These are phyloP conservation scores for Brachylomia viminalis DNA, from an alignment of 2,888 invertebrate genomes.

Conservation along the genomic window DNA sequence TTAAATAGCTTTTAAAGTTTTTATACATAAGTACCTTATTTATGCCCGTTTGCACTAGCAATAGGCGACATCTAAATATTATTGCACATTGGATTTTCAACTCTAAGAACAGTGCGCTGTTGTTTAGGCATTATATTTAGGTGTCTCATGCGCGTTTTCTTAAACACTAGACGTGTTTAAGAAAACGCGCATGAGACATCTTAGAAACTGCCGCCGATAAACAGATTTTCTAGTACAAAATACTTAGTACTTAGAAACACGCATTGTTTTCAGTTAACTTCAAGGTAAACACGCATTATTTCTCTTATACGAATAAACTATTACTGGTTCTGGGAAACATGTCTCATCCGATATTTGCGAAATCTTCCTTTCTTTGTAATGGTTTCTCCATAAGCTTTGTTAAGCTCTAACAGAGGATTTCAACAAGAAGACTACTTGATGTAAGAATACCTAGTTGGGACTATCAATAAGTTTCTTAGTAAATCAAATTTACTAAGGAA, in stretches of 20 bases:
- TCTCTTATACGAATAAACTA: neutral
- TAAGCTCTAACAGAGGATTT: neutral
- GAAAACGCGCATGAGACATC: neutral
- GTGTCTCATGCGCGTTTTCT: too few relatives aligned
- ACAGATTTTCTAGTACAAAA: too few relatives aligned
- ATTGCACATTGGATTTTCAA: neutral
- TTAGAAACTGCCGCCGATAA: neutral
- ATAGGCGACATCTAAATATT: neutral
- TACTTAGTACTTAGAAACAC: neutral
- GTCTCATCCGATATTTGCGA: neutral
- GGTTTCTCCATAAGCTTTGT: neutral
- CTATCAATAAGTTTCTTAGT: neutral
- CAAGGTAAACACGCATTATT: neutral
- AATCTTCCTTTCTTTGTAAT: conserved; percentile 9
- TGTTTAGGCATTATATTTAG: too few relatives aligned
- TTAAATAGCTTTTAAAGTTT: conserved; percentile 36
- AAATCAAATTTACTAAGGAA: neutral
- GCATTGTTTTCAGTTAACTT: neutral
- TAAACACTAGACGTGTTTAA: too few relatives aligned
- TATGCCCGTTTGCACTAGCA: neutral
- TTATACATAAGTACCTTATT: neutral
- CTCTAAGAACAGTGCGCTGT: neutral
- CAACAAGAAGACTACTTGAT: neutral
- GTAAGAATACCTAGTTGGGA: neutral
- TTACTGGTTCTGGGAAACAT: conserved; percentile 6